Percentiles rank a stretch among this genome's conserved stretches.
Conservation (phyloP, 1,140 invertebrate species). For the Phymorhynchus buccinoides region DNA sequence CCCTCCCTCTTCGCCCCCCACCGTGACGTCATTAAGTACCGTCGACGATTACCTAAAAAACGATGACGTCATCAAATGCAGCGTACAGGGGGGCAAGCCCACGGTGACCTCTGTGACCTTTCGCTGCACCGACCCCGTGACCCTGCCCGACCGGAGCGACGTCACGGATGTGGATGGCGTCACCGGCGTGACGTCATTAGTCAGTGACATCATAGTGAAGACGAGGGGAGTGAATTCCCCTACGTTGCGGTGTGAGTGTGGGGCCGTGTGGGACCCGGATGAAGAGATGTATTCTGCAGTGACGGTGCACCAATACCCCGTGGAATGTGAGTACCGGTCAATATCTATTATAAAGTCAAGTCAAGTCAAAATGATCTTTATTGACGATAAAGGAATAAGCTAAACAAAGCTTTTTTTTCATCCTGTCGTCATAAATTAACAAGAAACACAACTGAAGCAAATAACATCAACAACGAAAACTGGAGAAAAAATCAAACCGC, state of each 20-base stretch:
- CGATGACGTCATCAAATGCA: constrained; percentile 18
- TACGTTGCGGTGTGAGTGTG: neutral
- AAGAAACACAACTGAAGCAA: too few species aligned
- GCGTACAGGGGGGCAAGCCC: neutral
- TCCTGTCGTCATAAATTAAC: too few species aligned
- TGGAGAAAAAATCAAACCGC: too few species aligned
- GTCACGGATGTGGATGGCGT: neutral
- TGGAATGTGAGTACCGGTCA: neutral
- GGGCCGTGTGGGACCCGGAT: neutral
- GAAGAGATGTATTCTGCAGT: neutral
- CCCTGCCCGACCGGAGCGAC: neutral
- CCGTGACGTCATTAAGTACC: neutral
- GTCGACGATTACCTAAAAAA: neutral
- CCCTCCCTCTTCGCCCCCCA: neutral
- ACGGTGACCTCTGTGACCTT: neutral
- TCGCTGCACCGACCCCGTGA: neutral
- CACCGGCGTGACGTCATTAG: constrained; percentile 6
- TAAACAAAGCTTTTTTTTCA: too few species aligned
- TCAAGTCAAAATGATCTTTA: too few species aligned
- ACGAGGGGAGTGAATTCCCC: neutral
- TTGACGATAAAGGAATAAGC: too few species aligned
- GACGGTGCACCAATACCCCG: neutral
- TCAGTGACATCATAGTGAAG: neutral
- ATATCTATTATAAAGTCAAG: too few species aligned
- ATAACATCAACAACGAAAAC: too few species aligned